Base-by-base conservation (phyloP, 2,797 vertebrate genomes). In the Spheniscus humboldti region DNA sequence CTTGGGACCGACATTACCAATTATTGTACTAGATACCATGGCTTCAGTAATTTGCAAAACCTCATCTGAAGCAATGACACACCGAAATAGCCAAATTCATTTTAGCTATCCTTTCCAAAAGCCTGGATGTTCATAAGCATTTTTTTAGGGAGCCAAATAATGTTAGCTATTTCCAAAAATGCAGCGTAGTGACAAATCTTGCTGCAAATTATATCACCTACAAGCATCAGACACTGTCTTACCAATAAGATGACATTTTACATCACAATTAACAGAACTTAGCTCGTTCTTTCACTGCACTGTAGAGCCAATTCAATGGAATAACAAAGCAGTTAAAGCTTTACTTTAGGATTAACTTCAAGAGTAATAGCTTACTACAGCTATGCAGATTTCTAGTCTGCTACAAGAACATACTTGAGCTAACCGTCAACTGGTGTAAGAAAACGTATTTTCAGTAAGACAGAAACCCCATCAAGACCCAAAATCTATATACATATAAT, bases 401-500 rank as follows among this genome's bases (percentile, higher is more conserved):
- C 50, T 20, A n/a, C 14, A 68, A 75, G 13, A 53, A 57, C 22
- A 47, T 16, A 45, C 16, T 2, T 20, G 17, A 84, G 27, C 68
- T 66, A 19, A 72, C 10, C 19, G 71, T 3, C 43, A 93, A 24
- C 17, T 31, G 6, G 15, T 8, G 0, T 35, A 85, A 82, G 20
- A 60, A 79, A 76, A 50, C 8, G 0, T 6, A 30, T 53, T 86
- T 85, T 52, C 57, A 62, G 6, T 11, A 68, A 62, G 11, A 50
- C 2, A 48, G 20, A 90, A 92, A 86, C 1, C 7, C 3, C 48
- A 25, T 20, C 19, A 47, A 71, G 39, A 80, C 12, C 19, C 33
- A 11, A 50, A 39, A 60, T 35, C 10, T 31, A n/a, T 3, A 25
- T 1, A 33, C 1, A 22, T 9, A 12, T 3, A 77, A 75, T 1